These are phyloP conservation scores for Torymus texanus DNA, from an alignment of 2,888 invertebrate genomes.

Conservation along the genomic window DNA sequence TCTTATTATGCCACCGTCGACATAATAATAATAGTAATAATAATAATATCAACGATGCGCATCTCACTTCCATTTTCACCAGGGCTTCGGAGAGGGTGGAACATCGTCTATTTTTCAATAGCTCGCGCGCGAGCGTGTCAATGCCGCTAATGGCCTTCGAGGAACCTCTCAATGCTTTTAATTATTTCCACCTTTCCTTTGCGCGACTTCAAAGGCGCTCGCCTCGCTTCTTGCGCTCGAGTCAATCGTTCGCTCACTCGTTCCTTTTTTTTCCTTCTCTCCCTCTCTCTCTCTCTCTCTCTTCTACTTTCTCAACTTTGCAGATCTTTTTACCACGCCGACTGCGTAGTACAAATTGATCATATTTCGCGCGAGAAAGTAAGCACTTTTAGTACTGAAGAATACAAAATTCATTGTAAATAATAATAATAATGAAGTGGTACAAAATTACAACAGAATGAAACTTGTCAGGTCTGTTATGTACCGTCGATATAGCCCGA, in stretches of 20 bases:
- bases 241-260: conserved; percentile 36
- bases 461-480: too few species aligned
- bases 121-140: conserved; percentile 60
- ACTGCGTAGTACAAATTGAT: conserved; percentile 6
- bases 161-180: conserved; percentile 69
- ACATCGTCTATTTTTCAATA: conserved; percentile 42
- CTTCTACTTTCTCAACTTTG: neutral
- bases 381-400: too few species aligned
- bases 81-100: neutral
- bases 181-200: conserved; percentile 70
- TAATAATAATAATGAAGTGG: too few species aligned
- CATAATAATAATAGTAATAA: neutral
- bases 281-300: neutral
- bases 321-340: neutral
- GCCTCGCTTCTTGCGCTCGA: conserved; percentile 27
- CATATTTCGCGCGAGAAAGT: neutral
- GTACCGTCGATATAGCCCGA: too few species aligned
- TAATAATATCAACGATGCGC: too few species aligned
- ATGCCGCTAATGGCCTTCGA: conserved; percentile 66
- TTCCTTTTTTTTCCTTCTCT: neutral
- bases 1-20: too few species aligned
- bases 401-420: too few species aligned
- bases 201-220: conserved; percentile 52
- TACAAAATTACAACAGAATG: too few species aligned
- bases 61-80: neutral